Conservation (phyloP, 92 coral and sea anemone species). For the Chrysogorgia sp. region DNA sequence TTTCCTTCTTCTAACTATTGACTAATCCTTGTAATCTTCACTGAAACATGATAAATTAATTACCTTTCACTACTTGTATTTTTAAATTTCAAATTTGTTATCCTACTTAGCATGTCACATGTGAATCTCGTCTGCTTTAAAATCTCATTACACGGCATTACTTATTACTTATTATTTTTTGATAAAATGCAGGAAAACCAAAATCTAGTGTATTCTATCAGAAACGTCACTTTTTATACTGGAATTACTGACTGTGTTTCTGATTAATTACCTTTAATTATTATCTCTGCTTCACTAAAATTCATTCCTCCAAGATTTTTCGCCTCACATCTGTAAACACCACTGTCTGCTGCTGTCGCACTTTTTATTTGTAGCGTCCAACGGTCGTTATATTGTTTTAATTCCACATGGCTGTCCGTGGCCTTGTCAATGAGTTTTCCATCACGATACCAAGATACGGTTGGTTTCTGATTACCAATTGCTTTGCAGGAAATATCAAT, state of each 20-base stretch:
- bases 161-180: no score
- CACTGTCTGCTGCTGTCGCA: conserved; percentile 74
- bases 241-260: background rate
- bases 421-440: conserved; percentile 52
- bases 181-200: no score
- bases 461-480: conserved; percentile 52
- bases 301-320: conserved; percentile 77
- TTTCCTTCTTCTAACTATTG: no score
- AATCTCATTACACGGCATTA: no score
- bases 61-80: no score
- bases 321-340: conserved; percentile 80
- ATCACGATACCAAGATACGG: conserved; percentile 83
- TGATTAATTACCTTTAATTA: conserved; percentile 69
- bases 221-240: background rate
- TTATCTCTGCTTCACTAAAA: conserved; percentile 69
- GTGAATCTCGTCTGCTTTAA: no score
- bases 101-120: no score
- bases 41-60: no score
- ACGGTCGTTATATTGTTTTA: conserved; percentile 16
- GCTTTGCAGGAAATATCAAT: conserved; percentile 75
- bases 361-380: conserved; percentile 61
- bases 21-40: no score
- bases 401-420: conserved; percentile 42
- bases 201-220: no score
- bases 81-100: no score